Percentiles rank a stretch among this genome's conserved stretches.
phyloP scores from a whole-genome alignment of 2,888 invertebrate species.

The Eupithecia insigniata region DNA sequence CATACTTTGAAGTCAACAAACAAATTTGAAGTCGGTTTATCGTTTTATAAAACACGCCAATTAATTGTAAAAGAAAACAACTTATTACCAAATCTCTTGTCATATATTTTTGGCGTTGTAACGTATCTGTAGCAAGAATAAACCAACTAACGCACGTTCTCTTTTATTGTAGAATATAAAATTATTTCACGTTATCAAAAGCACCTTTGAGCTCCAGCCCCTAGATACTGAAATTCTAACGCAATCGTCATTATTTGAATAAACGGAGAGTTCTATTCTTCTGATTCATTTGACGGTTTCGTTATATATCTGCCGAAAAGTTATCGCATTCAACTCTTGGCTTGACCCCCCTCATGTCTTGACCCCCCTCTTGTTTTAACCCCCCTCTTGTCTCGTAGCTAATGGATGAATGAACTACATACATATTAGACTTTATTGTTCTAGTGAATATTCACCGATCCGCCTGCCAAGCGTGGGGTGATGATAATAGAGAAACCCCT shows the following conservation, averaged over 20 bases:
- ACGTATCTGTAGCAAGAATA: background rate
- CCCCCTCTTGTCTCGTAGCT: conserved; percentile 16
- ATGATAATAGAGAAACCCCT: background rate
- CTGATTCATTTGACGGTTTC: conserved; percentile 24
- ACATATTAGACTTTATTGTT: background rate
- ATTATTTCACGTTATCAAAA: conserved; percentile 1
- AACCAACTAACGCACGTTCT: background rate
- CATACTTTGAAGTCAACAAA: too few relatives aligned
- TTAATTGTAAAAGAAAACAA: too few relatives aligned
- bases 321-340: conserved; percentile 22
- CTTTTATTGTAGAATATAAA: background rate
- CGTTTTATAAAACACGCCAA: too few relatives aligned
- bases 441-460: background rate
- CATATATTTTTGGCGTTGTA: background rate
- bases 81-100: background rate
- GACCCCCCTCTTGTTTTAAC: too few relatives aligned
- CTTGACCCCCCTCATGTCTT: conserved; percentile 31
- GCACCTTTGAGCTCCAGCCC: conserved; percentile 17
- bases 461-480: background rate
- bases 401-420: conserved; percentile 30
- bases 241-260: conserved; percentile 7
- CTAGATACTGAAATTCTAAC: conserved; percentile 20
- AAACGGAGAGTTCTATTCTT: conserved; percentile 3
- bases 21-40: too few relatives aligned
- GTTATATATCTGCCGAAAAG: conserved; percentile 21